Evolutionary conservation across 2,113 vertebrate genomes (phyloP).

Genomic region (Aphelocoma coerulescens): DNA sequence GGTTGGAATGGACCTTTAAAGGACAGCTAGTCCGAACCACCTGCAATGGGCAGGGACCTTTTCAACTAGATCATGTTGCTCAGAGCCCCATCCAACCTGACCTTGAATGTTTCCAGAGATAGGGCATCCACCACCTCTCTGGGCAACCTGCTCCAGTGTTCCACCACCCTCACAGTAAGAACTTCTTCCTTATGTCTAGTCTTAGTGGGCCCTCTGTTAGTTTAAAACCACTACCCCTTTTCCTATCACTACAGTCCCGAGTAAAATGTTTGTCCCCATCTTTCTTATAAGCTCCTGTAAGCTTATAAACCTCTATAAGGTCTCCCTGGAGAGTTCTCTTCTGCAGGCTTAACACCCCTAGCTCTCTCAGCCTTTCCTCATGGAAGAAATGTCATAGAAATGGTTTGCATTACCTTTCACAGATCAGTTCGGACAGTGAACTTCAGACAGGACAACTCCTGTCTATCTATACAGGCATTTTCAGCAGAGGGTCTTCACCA

Average conservation of each 20-base stretch:
- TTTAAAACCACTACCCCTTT: background rate
- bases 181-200: background rate
- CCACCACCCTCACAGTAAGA: background rate
- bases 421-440: background rate
- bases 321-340: background rate
- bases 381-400: background rate
- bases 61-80: background rate
- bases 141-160: background rate
- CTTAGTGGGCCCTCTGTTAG: background rate
- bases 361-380: background rate
- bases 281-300: background rate
- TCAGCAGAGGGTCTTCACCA: background rate
- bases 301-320: background rate
- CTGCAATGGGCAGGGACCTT: background rate
- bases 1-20: background rate
- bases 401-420: background rate
- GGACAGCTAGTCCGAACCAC: too few relatives aligned
- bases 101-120: background rate
- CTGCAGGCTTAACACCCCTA: background rate
- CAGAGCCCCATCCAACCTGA: accelerated
- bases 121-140: background rate
- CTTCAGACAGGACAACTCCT: background rate
- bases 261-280: background rate
- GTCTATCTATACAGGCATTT: background rate
- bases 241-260: background rate